Evolutionary conservation across 2,888 invertebrate species (phyloP).

Genomic region (Agonum fuliginosum): DNA sequence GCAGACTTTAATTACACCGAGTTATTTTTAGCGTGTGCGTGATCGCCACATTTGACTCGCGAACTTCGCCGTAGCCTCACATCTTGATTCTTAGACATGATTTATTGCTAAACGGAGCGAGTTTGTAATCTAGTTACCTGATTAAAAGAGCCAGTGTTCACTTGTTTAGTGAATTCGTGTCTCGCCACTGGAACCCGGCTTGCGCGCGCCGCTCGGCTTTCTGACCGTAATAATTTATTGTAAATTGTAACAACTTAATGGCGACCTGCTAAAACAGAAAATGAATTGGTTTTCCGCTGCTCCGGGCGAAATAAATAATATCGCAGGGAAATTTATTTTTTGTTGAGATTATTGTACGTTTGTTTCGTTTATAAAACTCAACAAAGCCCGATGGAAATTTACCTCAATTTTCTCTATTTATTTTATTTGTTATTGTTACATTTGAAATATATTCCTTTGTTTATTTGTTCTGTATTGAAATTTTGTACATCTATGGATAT

Average conservation of each 20-base stretch:
- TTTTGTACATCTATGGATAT: no score
- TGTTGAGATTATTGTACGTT: constrained; percentile 32
- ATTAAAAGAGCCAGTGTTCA: constrained; percentile 56
- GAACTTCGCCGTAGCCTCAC: constrained; percentile 46
- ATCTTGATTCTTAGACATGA: constrained; percentile 56
- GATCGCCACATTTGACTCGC: constrained; percentile 54
- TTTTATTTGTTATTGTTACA: constrained; percentile 19
- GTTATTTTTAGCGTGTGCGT: constrained; percentile 57
- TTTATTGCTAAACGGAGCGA: constrained; percentile 55
- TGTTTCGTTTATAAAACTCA: constrained; percentile 16
- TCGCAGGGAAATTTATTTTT: constrained; percentile 48
- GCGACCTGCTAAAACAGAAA: constrained; percentile 47
- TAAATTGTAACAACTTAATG: constrained; percentile 55
- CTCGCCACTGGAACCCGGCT: constrained; percentile 25
- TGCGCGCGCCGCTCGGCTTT: neutral
- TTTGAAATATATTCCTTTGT: constrained; percentile 1
- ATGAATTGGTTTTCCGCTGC: constrained; percentile 44
- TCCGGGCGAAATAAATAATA: constrained; percentile 48
- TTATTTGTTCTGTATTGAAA: no score
- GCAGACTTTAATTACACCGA: constrained; percentile 16
- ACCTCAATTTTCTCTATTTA: constrained; percentile 4
- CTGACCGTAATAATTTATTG: constrained; percentile 49
- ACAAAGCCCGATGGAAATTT: constrained; percentile 17
- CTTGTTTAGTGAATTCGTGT: constrained; percentile 55
- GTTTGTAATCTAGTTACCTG: constrained; percentile 58